Base-by-base conservation (phyloP, 2,888 invertebrate genomes). In the Ormyrus labotus region DNA sequence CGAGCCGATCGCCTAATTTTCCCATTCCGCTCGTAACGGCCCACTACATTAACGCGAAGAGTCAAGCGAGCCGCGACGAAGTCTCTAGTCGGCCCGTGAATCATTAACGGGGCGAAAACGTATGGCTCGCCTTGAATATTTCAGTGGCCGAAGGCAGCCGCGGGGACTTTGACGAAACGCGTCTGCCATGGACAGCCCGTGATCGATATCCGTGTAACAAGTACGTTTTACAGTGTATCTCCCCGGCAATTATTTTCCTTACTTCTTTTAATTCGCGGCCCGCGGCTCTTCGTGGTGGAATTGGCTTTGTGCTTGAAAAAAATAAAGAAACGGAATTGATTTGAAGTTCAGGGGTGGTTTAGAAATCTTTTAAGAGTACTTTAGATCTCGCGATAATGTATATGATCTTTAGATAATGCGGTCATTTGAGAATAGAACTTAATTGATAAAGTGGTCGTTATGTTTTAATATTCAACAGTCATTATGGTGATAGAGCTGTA, bases 111-210 rank as follows among this genome's bases (percentile, higher is more conserved):
- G 34, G 61, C n/a, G 61, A 68, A 19, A 13, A 13, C 78, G 58
- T 45, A 13, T 47, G 69, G 57, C 51, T 78, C 8, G 57, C 78
- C 73, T 78, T 78, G 68, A 78, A 78, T 78, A 69, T 78, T 73
- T 74, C 64, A 74, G 45, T 4, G 34, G 34, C 34, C 34, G 57
- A 64, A 78, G 68, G 73, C 61, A 64, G 34, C 34, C 34, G 19
- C 68, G 58, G 55, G 53, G 57, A 34, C 79, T 79, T 57, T 63
- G 65, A 58, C 70, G 53, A 61, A 75, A 75, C 61, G 60, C 61
- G 60, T 50, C n/a, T 51, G 61, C 51, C 70, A 50, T 19, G 58
- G 47, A 51, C 58, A 51, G 58, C 3, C 64, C 47, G 64, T 58
- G 48, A 80, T 80, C 79, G 68, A 80, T 78, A 78, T 47, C 57